These are phyloP conservation scores for Busseola fusca DNA, from an alignment of 2,888 invertebrate genomes.

Conservation along the genomic window DNA sequence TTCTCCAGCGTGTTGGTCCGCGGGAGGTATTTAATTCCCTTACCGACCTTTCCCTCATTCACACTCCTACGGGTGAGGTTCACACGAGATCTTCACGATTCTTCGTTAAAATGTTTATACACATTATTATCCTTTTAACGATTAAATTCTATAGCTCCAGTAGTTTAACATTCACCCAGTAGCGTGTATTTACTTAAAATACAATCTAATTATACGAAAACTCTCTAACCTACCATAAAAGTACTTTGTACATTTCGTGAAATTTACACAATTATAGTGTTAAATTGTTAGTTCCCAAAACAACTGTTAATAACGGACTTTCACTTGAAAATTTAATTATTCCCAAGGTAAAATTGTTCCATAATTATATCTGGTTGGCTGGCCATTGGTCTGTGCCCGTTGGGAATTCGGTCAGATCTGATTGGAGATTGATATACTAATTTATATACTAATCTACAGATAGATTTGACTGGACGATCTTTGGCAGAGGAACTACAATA, in stretches of 20 bases:
- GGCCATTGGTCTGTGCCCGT: constrained; percentile 24
- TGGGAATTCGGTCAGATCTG: constrained; percentile 44
- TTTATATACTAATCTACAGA: neutral
- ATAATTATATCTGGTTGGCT: constrained; percentile 49
- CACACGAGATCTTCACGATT: neutral
- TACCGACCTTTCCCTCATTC: no score
- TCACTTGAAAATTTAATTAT: constrained; percentile 25
- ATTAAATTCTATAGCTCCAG: neutral
- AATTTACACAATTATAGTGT: constrained; percentile 37
- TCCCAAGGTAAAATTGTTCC: constrained; percentile 41
- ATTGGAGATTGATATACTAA: constrained; percentile 32
- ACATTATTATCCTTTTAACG: neutral
- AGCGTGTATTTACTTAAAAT: constrained; percentile 3
- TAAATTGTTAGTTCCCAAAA: constrained; percentile 43
- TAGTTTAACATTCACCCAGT: neutral
- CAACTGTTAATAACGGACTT: constrained; percentile 35
- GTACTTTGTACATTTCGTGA: constrained; percentile 22
- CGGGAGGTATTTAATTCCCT: no score
- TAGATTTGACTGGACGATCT: neutral
- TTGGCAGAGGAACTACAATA: neutral
- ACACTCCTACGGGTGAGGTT: no score
- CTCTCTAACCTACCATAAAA: constrained; percentile 18
- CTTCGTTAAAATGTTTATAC: no score
- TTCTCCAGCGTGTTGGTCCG: no score
- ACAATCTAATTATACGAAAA: constrained; percentile 20